A percentile compares a stretch with the other conserved stretches of the same genome.
These are phyloP conservation scores for Listrodromus nycthemerus DNA, from an alignment of 2,888 invertebrate species.

Conservation along the genomic window DNA sequence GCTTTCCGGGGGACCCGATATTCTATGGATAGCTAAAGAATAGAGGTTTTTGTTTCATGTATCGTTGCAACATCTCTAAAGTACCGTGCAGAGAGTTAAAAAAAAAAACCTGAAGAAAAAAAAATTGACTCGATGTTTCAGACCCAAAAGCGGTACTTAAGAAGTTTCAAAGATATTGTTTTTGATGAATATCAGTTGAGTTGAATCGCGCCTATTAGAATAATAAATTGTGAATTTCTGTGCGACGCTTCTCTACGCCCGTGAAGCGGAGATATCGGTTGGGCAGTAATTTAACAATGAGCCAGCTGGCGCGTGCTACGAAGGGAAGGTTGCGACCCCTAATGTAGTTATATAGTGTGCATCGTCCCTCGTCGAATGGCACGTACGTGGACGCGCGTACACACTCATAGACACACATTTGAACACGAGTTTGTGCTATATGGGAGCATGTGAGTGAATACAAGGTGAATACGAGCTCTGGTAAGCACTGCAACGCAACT, in stretches of 20 bases:
- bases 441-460: constrained; percentile 46
- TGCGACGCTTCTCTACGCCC: constrained; percentile 75
- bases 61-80: background rate
- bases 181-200: background rate
- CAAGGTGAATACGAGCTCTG: constrained; percentile 40
- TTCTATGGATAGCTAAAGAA: background rate
- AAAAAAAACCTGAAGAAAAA: background rate
- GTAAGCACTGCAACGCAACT: constrained; percentile 62
- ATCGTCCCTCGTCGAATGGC: constrained; percentile 72
- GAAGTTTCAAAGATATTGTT: background rate
- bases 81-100: background rate
- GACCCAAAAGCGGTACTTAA: background rate
- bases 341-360: constrained; percentile 82
- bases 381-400: constrained; percentile 65
- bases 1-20: background rate
- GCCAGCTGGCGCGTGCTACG: constrained; percentile 84
- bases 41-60: background rate
- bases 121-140: background rate
- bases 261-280: constrained; percentile 80
- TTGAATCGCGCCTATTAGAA: background rate
- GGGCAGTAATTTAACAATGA: constrained; percentile 84
- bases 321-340: constrained; percentile 82
- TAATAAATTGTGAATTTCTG: constrained; percentile 59
- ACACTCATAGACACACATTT: constrained; percentile 57
- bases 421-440: constrained; percentile 49